Percentiles rank a stretch among this genome's conserved stretches.
Conservation (phyloP, 2,797 vertebrate species). For the Iguana delicatissima region DNA sequence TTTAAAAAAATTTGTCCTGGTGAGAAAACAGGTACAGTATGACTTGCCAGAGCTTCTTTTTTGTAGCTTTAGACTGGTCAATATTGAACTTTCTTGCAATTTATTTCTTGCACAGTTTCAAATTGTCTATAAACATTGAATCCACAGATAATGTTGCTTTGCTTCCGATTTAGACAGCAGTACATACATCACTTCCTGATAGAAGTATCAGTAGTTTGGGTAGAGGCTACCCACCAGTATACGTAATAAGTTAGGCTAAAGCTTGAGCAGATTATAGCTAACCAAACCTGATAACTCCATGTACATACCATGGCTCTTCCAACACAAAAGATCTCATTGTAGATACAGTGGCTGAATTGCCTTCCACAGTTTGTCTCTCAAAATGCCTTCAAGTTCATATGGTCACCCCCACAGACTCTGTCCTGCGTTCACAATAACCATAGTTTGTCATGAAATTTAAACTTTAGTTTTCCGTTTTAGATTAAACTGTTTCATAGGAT, state of each 20-base stretch:
- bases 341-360: neutral
- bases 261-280: neutral
- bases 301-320: neutral
- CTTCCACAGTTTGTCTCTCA: too few species aligned
- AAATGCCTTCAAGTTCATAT: neutral
- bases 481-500: neutral
- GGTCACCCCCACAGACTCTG: neutral
- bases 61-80: neutral
- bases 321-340: neutral
- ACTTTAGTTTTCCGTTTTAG: neutral
- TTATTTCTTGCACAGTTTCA: neutral
- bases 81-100: neutral
- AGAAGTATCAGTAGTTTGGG: neutral
- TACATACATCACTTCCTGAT: neutral
- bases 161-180: neutral
- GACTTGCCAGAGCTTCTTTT: neutral
- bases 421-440: neutral
- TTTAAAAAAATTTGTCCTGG: neutral
- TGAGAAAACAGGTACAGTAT: neutral
- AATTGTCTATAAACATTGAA: neutral
- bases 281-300: neutral
- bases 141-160: too few species aligned
- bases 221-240: too few species aligned
- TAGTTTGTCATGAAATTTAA: neutral
- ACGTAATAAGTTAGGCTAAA: neutral